Percentiles rank a stretch among this genome's conserved stretches.
These are phyloP conservation scores for Drosophila lacertosa DNA, from an alignment of 1,140 invertebrate genomes.

Conservation along the genomic window DNA sequence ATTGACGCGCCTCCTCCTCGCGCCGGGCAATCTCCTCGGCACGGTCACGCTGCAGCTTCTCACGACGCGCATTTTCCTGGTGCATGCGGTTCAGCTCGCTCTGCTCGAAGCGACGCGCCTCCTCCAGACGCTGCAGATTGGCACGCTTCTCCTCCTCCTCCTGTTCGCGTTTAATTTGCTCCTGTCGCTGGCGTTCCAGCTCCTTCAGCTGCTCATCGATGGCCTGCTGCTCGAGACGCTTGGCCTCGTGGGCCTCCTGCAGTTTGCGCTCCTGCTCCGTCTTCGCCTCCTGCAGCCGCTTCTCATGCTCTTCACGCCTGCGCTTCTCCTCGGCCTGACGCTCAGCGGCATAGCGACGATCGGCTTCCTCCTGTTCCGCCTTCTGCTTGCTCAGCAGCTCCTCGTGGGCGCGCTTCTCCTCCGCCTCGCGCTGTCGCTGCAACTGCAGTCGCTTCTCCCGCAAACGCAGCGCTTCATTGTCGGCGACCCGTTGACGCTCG, in stretches of 20 bases:
- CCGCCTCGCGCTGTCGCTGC: conserved; percentile 57
- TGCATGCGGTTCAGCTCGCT: conserved; percentile 62
- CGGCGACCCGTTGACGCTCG: conserved; percentile 40
- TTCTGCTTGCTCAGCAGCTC: conserved; percentile 55
- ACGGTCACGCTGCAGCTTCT: conserved; percentile 56
- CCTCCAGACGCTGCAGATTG: conserved; percentile 61
- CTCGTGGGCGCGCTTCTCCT: conserved; percentile 45
- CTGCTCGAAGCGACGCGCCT: conserved; percentile 59
- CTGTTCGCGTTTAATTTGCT: conserved; percentile 60
- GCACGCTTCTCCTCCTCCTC: conserved; percentile 72
- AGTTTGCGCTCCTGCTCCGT: conserved; percentile 63
- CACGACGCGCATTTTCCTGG: conserved; percentile 64
- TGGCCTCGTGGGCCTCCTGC: conserved; percentile 69
- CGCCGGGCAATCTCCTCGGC: conserved; percentile 59
- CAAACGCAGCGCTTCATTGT: conserved; percentile 51
- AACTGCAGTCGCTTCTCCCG: conserved; percentile 55
- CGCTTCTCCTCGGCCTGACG: conserved; percentile 59
- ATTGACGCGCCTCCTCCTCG: conserved; percentile 49
- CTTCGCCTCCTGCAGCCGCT: conserved; percentile 55
- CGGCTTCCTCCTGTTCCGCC: conserved; percentile 54
- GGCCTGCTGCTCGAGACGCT: conserved; percentile 59
- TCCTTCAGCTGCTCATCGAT: conserved; percentile 56
- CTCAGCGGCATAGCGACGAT: conserved; percentile 48
- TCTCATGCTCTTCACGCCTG: conserved; percentile 61
- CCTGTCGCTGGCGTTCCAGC: conserved; percentile 64